Percentiles rank a stretch among this genome's conserved stretches.
These are phyloP conservation scores for Motacilla alba DNA, from an alignment of 2,113 vertebrate species.

Conservation along the genomic window DNA sequence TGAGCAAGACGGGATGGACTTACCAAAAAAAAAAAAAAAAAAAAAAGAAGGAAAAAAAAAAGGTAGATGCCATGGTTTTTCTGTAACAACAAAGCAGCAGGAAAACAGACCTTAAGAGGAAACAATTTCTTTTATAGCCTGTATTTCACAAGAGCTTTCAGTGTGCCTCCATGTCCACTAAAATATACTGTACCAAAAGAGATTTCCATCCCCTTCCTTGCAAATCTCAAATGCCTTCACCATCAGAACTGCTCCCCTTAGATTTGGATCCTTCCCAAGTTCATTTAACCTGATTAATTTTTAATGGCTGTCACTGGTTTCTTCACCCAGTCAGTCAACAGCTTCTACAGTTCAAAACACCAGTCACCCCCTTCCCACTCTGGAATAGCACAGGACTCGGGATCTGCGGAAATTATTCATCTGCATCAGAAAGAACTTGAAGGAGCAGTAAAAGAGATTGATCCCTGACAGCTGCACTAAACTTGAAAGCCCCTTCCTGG, in stretches of 20 bases:
- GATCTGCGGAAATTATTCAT: slow-evolving; percentile 28
- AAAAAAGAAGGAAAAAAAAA: neutral
- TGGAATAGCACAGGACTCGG: neutral
- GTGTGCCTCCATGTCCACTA: neutral
- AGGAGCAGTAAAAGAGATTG: slow-evolving; percentile 47
- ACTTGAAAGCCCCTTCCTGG: slow-evolving; percentile 52
- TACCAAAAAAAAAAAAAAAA: neutral
- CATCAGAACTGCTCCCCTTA: neutral
- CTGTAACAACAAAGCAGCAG: neutral
- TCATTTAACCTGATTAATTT: slow-evolving; percentile 31
- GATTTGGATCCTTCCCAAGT: neutral
- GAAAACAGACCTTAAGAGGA: neutral
- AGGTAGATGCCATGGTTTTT: neutral
- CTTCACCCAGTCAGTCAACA: slow-evolving; percentile 17
- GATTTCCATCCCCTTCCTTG: neutral
- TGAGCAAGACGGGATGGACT: neutral
- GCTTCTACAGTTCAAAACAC: slow-evolving; percentile 23
- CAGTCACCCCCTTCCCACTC: neutral
- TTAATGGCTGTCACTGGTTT: slow-evolving; percentile 29
- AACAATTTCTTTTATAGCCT: neutral
- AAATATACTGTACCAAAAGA: neutral
- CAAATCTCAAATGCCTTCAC: neutral
- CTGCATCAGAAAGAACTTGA: slow-evolving; percentile 60
- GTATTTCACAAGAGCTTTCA: neutral
- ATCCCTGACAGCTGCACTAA: slow-evolving; percentile 32